Evolutionary conservation across 2,888 invertebrate species (phyloP).

Genomic region (Ormyrus rosae): DNA sequence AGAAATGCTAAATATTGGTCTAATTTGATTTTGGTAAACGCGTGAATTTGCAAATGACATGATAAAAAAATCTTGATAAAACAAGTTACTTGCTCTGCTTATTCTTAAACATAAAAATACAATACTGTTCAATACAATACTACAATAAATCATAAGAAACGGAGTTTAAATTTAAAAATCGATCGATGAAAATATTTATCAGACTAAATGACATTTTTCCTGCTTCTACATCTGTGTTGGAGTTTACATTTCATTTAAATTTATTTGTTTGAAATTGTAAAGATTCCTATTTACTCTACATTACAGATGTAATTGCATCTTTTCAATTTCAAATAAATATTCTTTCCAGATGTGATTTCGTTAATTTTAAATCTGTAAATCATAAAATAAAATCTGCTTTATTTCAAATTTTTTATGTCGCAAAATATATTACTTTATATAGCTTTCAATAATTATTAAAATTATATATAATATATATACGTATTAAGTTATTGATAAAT

Average conservation of each 20-base stretch:
- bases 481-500: not conserved
- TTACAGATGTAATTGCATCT: too few species aligned
- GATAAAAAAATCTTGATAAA: too few species aligned
- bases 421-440: not conserved
- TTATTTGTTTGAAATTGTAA: not conserved
- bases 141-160: slow-evolving; percentile 14
- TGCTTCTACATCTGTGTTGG: not conserved
- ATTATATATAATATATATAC: not conserved
- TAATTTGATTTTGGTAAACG: too few species aligned
- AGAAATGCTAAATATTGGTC: too few species aligned
- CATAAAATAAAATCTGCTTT: not conserved
- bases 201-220: not conserved
- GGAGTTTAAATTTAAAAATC: slow-evolving; percentile 14
- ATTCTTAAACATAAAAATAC: too few species aligned
- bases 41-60: too few species aligned
- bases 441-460: too few species aligned
- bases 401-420: not conserved
- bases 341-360: not conserved
- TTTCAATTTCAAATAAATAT: not conserved
- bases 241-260: slow-evolving; percentile 11
- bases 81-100: too few species aligned
- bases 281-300: not conserved
- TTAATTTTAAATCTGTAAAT: not conserved
- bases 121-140: too few species aligned
- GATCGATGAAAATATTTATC: slow-evolving; percentile 1